Evolutionary conservation across 2,113 vertebrate genomes (phyloP).

Genomic region (Hystrix brachyura): DNA sequence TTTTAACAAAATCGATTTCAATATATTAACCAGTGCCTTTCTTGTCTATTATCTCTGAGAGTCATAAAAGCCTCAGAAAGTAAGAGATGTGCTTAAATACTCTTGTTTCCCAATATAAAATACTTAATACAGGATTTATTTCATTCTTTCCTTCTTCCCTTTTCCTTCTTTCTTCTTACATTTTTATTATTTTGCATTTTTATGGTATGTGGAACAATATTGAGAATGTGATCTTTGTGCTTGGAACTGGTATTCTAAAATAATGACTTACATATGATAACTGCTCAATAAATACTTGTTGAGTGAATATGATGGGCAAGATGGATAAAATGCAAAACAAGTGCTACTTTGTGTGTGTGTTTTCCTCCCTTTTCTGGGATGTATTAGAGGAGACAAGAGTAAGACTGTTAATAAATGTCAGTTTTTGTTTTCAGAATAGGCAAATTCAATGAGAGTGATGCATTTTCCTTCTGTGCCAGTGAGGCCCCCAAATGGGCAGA

Average conservation of each 20-base stretch:
- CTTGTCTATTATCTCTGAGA: neutral
- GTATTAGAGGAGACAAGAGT: neutral
- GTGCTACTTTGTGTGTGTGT: neutral
- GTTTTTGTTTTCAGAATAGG: conserved; percentile 4
- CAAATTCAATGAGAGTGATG: neutral
- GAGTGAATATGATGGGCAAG: neutral
- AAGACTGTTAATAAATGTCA: neutral
- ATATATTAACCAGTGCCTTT: neutral
- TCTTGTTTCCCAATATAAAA: neutral
- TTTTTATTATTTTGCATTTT: conserved; percentile 14
- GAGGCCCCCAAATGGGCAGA: neutral
- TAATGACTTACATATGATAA: neutral
- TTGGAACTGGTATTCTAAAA: neutral
- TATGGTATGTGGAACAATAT: neutral
- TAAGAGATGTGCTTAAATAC: neutral
- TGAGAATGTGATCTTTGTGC: neutral
- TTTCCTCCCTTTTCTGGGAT: neutral
- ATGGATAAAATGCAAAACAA: neutral
- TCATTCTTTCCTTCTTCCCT: neutral
- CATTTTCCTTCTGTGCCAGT: neutral
- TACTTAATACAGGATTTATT: neutral
- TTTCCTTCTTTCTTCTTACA: neutral
- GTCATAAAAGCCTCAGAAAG: neutral
- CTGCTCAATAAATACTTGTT: neutral
- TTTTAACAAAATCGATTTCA: conserved; percentile 18